Conservation (phyloP, 2,888 invertebrate species). For the Allophyes oxyacanthae region DNA sequence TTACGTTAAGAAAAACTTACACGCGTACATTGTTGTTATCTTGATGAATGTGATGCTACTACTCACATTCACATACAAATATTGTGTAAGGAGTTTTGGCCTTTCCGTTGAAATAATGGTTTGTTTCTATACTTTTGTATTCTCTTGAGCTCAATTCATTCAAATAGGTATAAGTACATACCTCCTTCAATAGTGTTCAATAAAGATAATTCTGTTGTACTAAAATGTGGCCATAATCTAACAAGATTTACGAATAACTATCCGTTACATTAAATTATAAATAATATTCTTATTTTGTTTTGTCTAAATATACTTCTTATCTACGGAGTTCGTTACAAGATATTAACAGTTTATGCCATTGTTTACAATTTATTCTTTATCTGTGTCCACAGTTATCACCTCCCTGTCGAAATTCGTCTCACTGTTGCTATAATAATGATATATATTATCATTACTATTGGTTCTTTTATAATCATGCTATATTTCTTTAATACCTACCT, state of each 20-base stretch:
- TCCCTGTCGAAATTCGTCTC: conserved; percentile 78
- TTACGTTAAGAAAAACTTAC: conserved; percentile 29
- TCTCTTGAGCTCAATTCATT: conserved; percentile 4
- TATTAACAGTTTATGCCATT: conserved; percentile 73
- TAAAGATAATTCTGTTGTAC: neutral
- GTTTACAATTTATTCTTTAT: conserved; percentile 86
- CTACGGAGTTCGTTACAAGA: conserved; percentile 76
- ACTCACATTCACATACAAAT: conserved; percentile 36
- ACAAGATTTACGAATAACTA: conserved; percentile 42
- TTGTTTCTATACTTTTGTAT: conserved; percentile 3
- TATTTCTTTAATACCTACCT: conserved; percentile 17
- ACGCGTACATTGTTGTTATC: conserved; percentile 35
- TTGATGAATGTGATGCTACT: conserved; percentile 39
- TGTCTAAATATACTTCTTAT: conserved; percentile 79
- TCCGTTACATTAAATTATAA: conserved; percentile 52
- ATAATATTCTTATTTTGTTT: conserved; percentile 70
- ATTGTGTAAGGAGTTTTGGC: conserved; percentile 28
- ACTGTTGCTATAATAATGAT: conserved; percentile 80
- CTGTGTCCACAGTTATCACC: conserved; percentile 78
- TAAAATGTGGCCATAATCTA: conserved; percentile 22
- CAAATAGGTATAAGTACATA: conserved; percentile 1
- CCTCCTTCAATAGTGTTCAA: too few relatives aligned
- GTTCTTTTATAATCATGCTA: conserved; percentile 36
- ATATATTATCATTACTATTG: conserved; percentile 46
- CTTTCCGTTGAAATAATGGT: conserved; percentile 12